Evolutionary conservation across 1,140 invertebrate species (phyloP), one percentile per base, ranked within the genome.

Genomic region (Habropoda laboriosa): DNA sequence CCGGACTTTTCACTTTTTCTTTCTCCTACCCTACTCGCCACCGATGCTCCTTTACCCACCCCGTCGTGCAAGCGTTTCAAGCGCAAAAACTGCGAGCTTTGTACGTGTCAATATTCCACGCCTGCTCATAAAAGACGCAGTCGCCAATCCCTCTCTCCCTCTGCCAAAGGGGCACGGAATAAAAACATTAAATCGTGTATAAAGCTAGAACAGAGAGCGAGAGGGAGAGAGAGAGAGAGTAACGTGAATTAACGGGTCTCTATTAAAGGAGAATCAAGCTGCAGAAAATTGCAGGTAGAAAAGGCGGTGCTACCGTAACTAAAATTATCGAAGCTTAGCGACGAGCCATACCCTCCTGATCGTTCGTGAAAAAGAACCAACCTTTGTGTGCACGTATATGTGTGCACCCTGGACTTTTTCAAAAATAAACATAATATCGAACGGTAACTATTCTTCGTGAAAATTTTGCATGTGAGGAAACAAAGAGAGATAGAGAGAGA

Each of bases 41-140:
- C 32, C n/a, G n/a, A n/a, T n/a, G n/a, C 10, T 27, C 10, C 7
- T 21, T 21, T 32, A 21, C 18, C 30, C 13, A 16, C 18, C 24
- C 42, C 45, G 21, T 13, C 42, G 6, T 13, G 64, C 5, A 35
- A 42, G 21, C 42, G 32, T 53, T 80, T 67, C 47, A 76, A 67
- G 63, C 51, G 63, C 72, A 76, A 76, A 76, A 64, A 60, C 53
- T 80, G 16, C 30, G 16, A 63, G 76, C 67, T 73, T 73, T 47
- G 38, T 79, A 78, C 64, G 57, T 63, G 68, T 73, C 77, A 64
- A 73, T 79, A 75, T 66, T 75, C 27, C 40, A 58, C 57, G 32
- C 27, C 51, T 55, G 45, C 47, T 51, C 67, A 13, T 78, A 78
- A 78, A 71, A 42, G 75, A 71, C 67, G 42, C n/a, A 21, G 38